Evolutionary conservation across 2,113 vertebrate species (phyloP).

Genomic region (Nibea coibor): DNA sequence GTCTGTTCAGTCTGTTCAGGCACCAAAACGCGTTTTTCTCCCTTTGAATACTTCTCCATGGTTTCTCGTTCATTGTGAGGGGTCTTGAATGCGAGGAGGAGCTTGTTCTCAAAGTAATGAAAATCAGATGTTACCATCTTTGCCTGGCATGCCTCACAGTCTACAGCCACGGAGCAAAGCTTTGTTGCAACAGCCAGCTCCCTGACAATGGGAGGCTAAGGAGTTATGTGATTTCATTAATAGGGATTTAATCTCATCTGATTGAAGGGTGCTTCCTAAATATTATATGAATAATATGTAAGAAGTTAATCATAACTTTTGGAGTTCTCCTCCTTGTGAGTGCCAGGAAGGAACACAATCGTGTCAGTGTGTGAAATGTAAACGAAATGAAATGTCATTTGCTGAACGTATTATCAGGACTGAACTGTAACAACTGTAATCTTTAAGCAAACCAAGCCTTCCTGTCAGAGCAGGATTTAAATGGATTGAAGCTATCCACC

Average conservation of each 20-base stretch:
- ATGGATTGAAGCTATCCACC: neutral
- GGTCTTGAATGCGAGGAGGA: constrained; percentile 51
- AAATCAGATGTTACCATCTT: constrained; percentile 78
- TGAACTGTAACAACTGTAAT: neutral
- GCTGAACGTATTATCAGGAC: no score
- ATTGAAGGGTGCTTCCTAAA: neutral
- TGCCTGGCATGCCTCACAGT: constrained; percentile 27
- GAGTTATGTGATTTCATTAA: neutral
- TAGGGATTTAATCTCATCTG: neutral
- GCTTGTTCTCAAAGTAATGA: constrained; percentile 67
- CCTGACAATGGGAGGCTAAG: neutral
- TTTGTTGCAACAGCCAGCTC: neutral
- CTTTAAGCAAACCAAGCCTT: constrained; percentile 8
- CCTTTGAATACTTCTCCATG: neutral
- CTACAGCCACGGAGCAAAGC: constrained; percentile 22
- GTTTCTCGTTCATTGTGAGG: constrained; percentile 5
- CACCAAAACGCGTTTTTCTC: neutral
- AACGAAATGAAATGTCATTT: neutral
- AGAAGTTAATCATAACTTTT: neutral
- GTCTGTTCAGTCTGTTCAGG: neutral
- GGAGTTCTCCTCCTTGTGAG: neutral
- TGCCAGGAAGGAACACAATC: neutral
- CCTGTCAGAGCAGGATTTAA: constrained; percentile 17
- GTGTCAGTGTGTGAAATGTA: neutral
- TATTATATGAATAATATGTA: no score